Percentiles rank a stretch among this genome's conserved stretches.
Conservation (phyloP, 2,888 invertebrate species). For the Tipula confusa region DNA sequence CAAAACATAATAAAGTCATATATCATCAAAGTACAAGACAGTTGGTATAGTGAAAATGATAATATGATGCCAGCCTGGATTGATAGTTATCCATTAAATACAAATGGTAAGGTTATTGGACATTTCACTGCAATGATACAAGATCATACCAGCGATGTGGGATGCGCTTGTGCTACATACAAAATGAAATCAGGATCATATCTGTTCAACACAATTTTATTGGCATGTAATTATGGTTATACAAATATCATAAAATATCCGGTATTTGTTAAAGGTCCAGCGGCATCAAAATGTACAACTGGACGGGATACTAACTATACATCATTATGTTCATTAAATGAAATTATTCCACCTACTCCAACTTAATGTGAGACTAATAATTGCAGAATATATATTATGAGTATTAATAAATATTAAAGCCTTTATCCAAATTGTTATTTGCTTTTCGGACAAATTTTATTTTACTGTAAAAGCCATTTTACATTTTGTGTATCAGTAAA, state of each 20-base stretch:
- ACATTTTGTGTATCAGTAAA: too few relatives aligned
- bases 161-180: slow-evolving; percentile 32
- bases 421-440: too few relatives aligned
- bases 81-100: not conserved
- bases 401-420: not conserved
- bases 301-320: not conserved
- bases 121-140: slow-evolving; percentile 33
- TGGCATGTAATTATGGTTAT: slow-evolving; percentile 34
- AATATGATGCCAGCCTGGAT: not conserved
- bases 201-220: not conserved
- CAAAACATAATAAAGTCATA: too few relatives aligned
- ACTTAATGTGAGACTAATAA: not conserved
- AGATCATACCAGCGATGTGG: slow-evolving; percentile 32
- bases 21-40: not conserved
- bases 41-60: not conserved
- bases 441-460: too few relatives aligned
- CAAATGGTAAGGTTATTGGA: slow-evolving; percentile 28
- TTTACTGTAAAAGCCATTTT: too few relatives aligned
- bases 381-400: not conserved
- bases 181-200: not conserved
- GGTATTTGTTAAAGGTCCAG: slow-evolving; percentile 32
- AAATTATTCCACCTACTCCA: not conserved
- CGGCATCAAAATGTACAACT: slow-evolving; percentile 32
- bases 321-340: not conserved
- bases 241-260: slow-evolving; percentile 30